Evolutionary conservation across 2,888 invertebrate species (phyloP), one percentile per base, ranked within the genome.

Genomic region (Diploptera punctata): DNA sequence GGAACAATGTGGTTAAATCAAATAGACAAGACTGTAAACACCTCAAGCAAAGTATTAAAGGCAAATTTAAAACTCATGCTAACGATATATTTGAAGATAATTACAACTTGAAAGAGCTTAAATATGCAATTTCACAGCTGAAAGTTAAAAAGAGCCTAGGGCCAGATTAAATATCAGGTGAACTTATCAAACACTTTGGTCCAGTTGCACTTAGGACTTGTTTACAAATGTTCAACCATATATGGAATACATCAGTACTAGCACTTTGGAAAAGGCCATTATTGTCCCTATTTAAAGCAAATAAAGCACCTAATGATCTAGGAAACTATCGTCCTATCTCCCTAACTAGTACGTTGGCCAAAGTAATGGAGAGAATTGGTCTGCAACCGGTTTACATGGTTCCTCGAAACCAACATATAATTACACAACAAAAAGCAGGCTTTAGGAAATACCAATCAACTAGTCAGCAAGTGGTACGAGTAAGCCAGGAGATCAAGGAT

Each of bases 401-500:
- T 13, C 18, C 47, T 47, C 47, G 47, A 47, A 47, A 47, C 47
- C 47, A 13, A 47, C 7, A 47, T 7, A 4, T 47, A 47, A 13
- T 47, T 13, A n/a, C 3, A 4, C 47, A 47, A n/a, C 16, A 47
- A n/a, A 7, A 47, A 47, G n/a, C 47, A 13, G 47, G 18, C 47
- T 47, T 47, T n/a, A 47, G 47, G 47, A 47, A 47, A 47, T 47
- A 47, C 47, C 57, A 21, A 21, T 57, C 75, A 76, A 74, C 71
- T 75, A 81, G 77, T 77, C 47, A 29, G n/a, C 60, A 31, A 29
- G 24, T 33, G n/a, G n/a, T 4, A 13, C 13, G 7, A 3, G 24
- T 57, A 57, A 57, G 9, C n/a, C 57, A 57, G 21, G 57, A 21
- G 13, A 57, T 57, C 13, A 57, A 19, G 29, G 57, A 57, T 18